These are phyloP conservation scores for Pachyramphus minor DNA, from an alignment of 2,113 vertebrate genomes.

Conservation along the genomic window DNA sequence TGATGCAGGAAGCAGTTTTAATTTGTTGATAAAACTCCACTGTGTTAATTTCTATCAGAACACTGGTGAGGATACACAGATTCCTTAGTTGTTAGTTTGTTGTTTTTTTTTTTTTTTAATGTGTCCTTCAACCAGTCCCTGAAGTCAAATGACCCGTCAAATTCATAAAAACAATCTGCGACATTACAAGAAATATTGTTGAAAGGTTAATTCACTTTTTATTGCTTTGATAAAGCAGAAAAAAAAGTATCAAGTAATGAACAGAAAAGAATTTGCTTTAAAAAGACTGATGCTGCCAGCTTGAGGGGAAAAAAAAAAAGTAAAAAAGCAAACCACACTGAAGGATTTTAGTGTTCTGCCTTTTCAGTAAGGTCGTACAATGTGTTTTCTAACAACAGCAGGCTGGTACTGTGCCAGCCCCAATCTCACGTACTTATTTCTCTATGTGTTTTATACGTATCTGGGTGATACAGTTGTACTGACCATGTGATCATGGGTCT, in stretches of 20 bases:
- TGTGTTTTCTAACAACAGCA: not conserved
- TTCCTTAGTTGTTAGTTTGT: not conserved
- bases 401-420: not conserved
- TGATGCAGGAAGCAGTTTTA: not conserved
- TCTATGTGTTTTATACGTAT: rapidly evolving
- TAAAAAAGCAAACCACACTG: not conserved
- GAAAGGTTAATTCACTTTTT: not conserved
- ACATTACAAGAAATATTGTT: not conserved
- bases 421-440: not conserved
- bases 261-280: not conserved
- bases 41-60: not conserved
- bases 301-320: not conserved
- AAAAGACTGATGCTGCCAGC: not conserved
- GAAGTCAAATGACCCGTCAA: not conserved
- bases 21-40: not conserved
- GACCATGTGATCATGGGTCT: rapidly evolving
- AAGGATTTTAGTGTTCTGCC: not conserved
- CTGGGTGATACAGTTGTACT: not conserved
- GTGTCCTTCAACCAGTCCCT: not conserved
- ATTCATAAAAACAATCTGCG: not conserved
- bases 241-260: not conserved
- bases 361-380: not conserved
- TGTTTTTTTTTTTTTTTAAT: not conserved
- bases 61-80: not conserved
- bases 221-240: not conserved